Conservation (phyloP, 2,113 vertebrate species). For the Nicator chloris region DNA sequence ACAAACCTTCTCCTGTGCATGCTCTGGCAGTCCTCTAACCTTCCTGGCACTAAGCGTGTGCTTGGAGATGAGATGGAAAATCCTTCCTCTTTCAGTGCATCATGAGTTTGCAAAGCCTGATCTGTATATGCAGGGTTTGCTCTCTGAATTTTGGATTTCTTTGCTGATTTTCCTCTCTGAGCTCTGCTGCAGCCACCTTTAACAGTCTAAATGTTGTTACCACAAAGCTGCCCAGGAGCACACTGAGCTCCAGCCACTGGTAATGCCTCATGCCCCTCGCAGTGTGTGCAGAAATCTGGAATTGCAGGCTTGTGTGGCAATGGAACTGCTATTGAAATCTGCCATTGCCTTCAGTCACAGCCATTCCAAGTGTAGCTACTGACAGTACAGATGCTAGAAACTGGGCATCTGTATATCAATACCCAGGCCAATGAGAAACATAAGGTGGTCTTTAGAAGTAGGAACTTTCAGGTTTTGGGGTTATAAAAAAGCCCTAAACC, state of each 20-base stretch:
- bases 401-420: not conserved
- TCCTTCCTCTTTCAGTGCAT: not conserved
- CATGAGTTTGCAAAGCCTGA: not conserved
- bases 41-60: not conserved
- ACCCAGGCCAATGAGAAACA: not conserved
- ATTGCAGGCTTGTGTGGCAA: not conserved
- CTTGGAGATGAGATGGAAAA: not conserved
- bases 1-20: not conserved
- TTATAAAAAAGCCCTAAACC: not conserved
- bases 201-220: not conserved
- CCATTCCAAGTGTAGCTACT: not conserved
- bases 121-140: not conserved
- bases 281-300: not conserved
- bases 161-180: not conserved
- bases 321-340: not conserved
- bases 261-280: not conserved
- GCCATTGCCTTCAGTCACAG: not conserved
- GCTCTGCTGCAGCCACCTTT: not conserved
- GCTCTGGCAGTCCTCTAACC: not conserved
- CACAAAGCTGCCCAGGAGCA: not conserved
- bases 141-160: not conserved
- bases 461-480: not conserved
- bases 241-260: not conserved
- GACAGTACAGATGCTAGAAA: not conserved
- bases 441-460: not conserved